Conservation (phyloP, 2,888 invertebrate genomes). For the Drosophila mimetica region DNA sequence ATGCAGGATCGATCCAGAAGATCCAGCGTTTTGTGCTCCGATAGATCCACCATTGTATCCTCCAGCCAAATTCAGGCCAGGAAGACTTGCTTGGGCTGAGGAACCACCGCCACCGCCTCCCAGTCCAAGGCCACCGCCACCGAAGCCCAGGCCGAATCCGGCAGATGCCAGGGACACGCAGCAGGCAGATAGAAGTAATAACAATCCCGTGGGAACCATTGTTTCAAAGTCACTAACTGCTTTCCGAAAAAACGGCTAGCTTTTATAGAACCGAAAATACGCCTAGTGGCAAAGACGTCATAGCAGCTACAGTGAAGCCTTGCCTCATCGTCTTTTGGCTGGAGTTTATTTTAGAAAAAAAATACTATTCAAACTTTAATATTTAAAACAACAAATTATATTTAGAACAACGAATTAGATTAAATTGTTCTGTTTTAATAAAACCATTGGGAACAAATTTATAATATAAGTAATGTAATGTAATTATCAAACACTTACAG, state of each 20-base stretch:
- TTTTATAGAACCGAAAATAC: slow-evolving; percentile 31
- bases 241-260: slow-evolving; percentile 15
- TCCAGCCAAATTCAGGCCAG: slow-evolving; percentile 14
- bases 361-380: too few species aligned
- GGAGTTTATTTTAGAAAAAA: too few species aligned
- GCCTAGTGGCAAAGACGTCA: slow-evolving; percentile 8
- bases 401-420: too few species aligned
- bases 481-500: not conserved
- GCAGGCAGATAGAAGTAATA: slow-evolving; percentile 15
- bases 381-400: too few species aligned
- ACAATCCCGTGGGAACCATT: slow-evolving; percentile 34
- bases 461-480: too few species aligned
- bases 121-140: slow-evolving; percentile 16
- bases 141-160: slow-evolving; percentile 24
- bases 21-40: not conserved
- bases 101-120: slow-evolving; percentile 8
- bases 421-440: too few species aligned
- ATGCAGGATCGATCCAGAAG: slow-evolving; percentile 12
- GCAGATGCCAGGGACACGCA: slow-evolving; percentile 23
- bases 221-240: slow-evolving; percentile 23
- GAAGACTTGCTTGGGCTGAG: slow-evolving; percentile 11
- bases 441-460: too few species aligned
- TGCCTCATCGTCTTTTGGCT: too few species aligned
- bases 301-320: slow-evolving; percentile 5
- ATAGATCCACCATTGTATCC: slow-evolving; percentile 3